These are phyloP conservation scores for Otocyon megalotis DNA, from an alignment of 2,113 vertebrate species.

Conservation along the genomic window DNA sequence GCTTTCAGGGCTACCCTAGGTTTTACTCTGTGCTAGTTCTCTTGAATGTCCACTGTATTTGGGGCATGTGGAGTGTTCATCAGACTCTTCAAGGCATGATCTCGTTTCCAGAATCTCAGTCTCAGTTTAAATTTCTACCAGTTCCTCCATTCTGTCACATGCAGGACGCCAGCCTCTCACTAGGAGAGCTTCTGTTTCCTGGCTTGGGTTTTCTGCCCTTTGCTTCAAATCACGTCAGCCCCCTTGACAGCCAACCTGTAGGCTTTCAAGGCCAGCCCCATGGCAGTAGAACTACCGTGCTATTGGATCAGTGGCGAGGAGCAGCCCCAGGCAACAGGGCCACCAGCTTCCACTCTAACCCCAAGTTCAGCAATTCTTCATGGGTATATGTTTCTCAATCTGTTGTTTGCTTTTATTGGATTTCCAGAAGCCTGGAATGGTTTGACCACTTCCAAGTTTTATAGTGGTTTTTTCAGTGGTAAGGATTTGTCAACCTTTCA, in stretches of 20 bases:
- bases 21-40: not conserved
- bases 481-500: not conserved
- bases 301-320: not conserved
- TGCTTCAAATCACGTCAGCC: not conserved
- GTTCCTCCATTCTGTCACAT: not conserved
- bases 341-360: not conserved
- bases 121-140: not conserved
- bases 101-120: not conserved
- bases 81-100: too few species aligned
- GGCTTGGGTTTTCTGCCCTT: not conserved
- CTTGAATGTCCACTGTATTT: fast-evolving
- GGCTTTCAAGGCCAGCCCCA: not conserved
- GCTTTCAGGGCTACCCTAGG: too few species aligned
- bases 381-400: not conserved
- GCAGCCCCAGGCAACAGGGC: not conserved
- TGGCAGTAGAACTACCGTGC: not conserved
- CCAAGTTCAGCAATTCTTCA: not conserved
- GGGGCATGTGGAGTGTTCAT: not conserved
- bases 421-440: not conserved
- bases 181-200: not conserved
- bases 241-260: not conserved
- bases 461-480: not conserved
- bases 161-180: not conserved
- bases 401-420: not conserved
- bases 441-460: not conserved